Conservation (phyloP, 2,113 vertebrate species). For the Falco punctatus region DNA sequence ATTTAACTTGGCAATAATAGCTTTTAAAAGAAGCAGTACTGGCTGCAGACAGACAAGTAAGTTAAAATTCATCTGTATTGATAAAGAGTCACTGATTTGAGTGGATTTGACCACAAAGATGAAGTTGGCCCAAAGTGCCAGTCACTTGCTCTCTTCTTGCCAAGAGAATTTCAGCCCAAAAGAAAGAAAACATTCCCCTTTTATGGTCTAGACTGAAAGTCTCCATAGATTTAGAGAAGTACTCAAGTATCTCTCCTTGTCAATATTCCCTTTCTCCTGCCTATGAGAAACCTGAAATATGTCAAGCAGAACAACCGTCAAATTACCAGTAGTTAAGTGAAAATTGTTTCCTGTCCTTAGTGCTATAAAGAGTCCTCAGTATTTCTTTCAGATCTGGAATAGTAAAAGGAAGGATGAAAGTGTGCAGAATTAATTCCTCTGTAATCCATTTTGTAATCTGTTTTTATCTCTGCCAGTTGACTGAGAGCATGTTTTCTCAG, state of each 20-base stretch:
- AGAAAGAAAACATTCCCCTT: neutral
- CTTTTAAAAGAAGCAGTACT: neutral
- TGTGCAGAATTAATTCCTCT: neutral
- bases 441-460: neutral
- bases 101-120: neutral
- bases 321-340: neutral
- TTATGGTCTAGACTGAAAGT: neutral
- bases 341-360: neutral
- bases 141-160: neutral
- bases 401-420: neutral
- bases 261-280: neutral
- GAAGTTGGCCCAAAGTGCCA: neutral
- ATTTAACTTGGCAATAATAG: neutral
- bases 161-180: neutral
- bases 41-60: neutral
- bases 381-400: neutral
- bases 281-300: neutral
- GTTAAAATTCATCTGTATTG: neutral
- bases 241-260: neutral
- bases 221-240: neutral
- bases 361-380: neutral
- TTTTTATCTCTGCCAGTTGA: neutral
- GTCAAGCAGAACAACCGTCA: neutral
- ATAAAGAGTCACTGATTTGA: neutral
- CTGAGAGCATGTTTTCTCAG: neutral